These are phyloP conservation scores for Chloebia gouldiae DNA, from an alignment of 2,113 vertebrate genomes.

Conservation along the genomic window DNA sequence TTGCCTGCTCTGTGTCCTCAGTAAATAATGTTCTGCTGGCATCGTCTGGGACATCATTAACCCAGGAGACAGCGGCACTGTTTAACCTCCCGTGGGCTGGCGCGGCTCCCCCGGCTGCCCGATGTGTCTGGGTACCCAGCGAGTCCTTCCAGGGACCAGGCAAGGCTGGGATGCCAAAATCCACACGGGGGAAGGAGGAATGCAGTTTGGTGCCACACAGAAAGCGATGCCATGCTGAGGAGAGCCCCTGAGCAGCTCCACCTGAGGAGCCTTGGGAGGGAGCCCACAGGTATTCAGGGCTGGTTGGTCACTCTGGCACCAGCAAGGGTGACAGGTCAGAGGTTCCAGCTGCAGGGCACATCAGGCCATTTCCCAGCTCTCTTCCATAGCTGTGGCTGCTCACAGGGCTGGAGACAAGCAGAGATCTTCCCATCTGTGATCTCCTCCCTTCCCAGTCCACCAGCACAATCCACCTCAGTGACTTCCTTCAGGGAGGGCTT, in stretches of 20 bases:
- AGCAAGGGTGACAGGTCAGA: background rate
- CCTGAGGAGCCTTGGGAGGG: background rate
- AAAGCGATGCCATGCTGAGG: background rate
- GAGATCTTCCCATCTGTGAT: background rate
- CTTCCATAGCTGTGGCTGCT: rapidly evolving
- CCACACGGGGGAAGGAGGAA: background rate
- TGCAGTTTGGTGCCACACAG: rapidly evolving
- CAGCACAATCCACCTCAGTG: background rate
- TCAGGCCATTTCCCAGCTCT: rapidly evolving
- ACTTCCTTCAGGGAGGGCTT: background rate
- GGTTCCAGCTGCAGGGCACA: background rate
- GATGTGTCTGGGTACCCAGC: rapidly evolving
- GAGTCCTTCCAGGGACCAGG: background rate
- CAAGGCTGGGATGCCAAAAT: background rate
- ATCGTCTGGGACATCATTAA: slow-evolving; percentile 50
- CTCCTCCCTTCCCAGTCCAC: background rate
- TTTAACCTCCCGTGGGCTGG: background rate
- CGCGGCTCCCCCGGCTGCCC: background rate
- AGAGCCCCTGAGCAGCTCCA: background rate
- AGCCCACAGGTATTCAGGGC: rapidly evolving
- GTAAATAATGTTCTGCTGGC: slow-evolving; percentile 60
- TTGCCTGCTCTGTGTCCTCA: slow-evolving; percentile 49
- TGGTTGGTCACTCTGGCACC: background rate
- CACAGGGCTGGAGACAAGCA: background rate
- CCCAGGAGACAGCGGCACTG: background rate